These are phyloP conservation scores for Arctopsyche grandis DNA, from an alignment of 1,140 invertebrate species.

Conservation along the genomic window DNA sequence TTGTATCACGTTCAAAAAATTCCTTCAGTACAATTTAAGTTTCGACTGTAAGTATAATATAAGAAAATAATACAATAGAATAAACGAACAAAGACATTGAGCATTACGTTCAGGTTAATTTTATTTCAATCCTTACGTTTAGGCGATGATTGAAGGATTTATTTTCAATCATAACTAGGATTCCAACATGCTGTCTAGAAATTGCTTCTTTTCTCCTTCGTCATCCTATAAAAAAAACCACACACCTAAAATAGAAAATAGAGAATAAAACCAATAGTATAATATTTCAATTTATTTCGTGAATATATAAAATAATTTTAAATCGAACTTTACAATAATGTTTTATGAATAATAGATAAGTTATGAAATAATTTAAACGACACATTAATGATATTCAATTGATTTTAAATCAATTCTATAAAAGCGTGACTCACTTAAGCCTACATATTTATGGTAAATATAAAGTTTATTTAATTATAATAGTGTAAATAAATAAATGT, in stretches of 20 bases:
- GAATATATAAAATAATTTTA: conserved; percentile 30
- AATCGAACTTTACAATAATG: conserved; percentile 10
- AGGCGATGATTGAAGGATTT: not conserved
- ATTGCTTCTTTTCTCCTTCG: not conserved
- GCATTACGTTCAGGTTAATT: no score
- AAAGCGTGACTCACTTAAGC: no score
- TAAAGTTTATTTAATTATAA: no score
- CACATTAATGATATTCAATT: no score
- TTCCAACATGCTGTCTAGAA: not conserved
- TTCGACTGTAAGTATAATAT: no score
- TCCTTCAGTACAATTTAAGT: no score
- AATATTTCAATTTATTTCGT: conserved; percentile 1
- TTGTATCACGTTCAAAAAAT: no score
- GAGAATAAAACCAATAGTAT: conserved; percentile 1
- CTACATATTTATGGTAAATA: no score
- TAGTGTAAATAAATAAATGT: no score
- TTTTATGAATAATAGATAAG: not conserved
- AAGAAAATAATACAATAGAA: no score
- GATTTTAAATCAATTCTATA: no score
- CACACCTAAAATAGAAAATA: not conserved
- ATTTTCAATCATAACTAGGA: not conserved
- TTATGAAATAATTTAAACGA: not conserved
- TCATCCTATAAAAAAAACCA: not conserved
- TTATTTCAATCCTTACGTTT: not conserved
- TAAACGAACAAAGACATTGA: no score